phyloP scores from a whole-genome alignment of 2,797 vertebrate genomes.

The Steatocranus sp. region DNA sequence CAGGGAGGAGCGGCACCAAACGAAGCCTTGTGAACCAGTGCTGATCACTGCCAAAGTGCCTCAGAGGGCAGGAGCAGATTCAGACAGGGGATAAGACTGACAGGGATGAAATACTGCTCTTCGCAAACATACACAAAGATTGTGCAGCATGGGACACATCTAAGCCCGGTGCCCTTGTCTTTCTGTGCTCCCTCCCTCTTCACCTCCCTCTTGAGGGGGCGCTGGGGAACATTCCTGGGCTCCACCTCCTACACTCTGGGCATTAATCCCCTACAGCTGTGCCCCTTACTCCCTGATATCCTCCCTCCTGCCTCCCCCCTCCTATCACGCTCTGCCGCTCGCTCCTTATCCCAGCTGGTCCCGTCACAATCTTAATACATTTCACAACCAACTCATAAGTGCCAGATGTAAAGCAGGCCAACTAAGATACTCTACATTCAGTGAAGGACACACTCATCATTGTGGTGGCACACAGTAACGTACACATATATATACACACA shows the following conservation, averaged over 20 bases:
- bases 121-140: conserved; percentile 37
- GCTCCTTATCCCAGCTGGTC: conserved; percentile 61
- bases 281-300: conserved; percentile 71
- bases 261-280: conserved; percentile 99
- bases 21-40: conserved; percentile 36
- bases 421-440: conserved; percentile 42
- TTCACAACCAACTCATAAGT: conserved; percentile 91
- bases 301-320: conserved; percentile 4
- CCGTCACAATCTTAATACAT: conserved; percentile 81
- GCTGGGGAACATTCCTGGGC: conserved; percentile 88
- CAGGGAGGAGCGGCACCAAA: conserved; percentile 20
- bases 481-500: background rate
- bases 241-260: conserved; percentile 85
- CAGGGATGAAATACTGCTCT: conserved; percentile 44
- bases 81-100: conserved; percentile 48
- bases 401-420: conserved; percentile 86
- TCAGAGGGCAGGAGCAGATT: conserved; percentile 7
- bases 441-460: background rate
- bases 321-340: conserved; percentile 23
- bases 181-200: conserved; percentile 48
- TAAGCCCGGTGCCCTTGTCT: conserved; percentile 48
- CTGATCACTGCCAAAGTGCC: conserved; percentile 49
- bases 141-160: conserved; percentile 38
- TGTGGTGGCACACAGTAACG: background rate
- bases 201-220: conserved; percentile 60